phyloP scores from a whole-genome alignment of 2,888 invertebrate genomes.

The Autographa pulchrina region DNA sequence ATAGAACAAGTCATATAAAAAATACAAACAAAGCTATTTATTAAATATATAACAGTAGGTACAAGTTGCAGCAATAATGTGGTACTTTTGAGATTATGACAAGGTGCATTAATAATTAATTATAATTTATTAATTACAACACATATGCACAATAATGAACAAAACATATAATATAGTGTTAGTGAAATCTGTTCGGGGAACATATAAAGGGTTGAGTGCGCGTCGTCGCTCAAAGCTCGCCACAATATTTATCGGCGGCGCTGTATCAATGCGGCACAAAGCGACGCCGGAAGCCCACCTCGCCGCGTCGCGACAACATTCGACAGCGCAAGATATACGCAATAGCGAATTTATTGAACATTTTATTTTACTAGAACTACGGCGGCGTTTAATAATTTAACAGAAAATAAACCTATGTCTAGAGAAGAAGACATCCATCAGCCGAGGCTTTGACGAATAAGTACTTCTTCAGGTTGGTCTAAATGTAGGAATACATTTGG shows the following conservation, averaged over 20 bases:
- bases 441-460: no score
- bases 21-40: not conserved
- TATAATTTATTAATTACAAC: not conserved
- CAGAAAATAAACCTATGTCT: no score
- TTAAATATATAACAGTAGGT: no score
- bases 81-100: not conserved
- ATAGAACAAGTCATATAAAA: not conserved
- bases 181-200: conserved; percentile 28
- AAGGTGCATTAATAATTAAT: not conserved
- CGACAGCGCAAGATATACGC: conserved; percentile 44
- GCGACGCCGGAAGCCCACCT: conserved; percentile 86
- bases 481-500: no score
- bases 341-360: conserved; percentile 17
- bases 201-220: conserved; percentile 52
- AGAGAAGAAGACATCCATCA: no score
- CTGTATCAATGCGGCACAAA: conserved; percentile 86
- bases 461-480: no score
- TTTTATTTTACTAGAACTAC: no score
- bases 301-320: conserved; percentile 69
- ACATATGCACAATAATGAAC: conserved; percentile 27
- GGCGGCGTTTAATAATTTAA: no score
- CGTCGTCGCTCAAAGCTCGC: conserved; percentile 77
- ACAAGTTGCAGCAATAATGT: no score
- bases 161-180: conserved; percentile 40
- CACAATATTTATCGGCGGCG: conserved; percentile 89